These are phyloP conservation scores for Temnothorax curvispinosus DNA, from an alignment of 1,140 invertebrate genomes.

Conservation along the genomic window DNA sequence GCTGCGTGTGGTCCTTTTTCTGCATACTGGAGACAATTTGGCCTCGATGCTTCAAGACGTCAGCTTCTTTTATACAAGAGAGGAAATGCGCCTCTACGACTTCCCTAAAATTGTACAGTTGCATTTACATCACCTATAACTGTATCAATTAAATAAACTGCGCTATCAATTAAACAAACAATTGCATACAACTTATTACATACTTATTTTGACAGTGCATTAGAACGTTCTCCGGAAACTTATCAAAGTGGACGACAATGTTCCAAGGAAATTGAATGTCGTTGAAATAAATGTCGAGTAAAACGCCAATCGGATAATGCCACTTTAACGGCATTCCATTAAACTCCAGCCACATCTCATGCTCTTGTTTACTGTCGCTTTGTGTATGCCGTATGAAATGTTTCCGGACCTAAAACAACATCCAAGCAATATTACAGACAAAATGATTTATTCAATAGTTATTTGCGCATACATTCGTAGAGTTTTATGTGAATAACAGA, in stretches of 20 bases:
- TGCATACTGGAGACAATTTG: slow-evolving; percentile 98
- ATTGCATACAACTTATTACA: slow-evolving; percentile 15
- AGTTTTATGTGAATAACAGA: slow-evolving; percentile 4
- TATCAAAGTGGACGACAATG: slow-evolving; percentile 97
- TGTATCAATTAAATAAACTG: neutral
- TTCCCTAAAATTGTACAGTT: slow-evolving; percentile 89
- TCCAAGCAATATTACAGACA: neutral
- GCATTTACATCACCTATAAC: neutral
- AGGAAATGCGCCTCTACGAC: slow-evolving; percentile 97
- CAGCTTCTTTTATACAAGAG: slow-evolving; percentile 98
- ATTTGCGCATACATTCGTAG: neutral
- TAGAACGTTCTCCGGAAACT: slow-evolving; percentile 93
- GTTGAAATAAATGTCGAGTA: slow-evolving; percentile 94
- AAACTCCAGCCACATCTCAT: slow-evolving; percentile 98
- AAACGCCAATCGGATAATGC: slow-evolving; percentile 98
- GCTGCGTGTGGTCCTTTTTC: slow-evolving; percentile 98
- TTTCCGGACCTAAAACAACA: slow-evolving; percentile 90
- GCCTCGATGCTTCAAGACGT: slow-evolving; percentile 97
- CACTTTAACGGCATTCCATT: slow-evolving; percentile 97
- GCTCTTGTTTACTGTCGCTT: slow-evolving; percentile 92
- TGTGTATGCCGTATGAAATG: slow-evolving; percentile 95
- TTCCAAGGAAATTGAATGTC: slow-evolving; percentile 95
- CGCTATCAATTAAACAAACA: too few species aligned
- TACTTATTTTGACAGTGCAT: slow-evolving; percentile 93
- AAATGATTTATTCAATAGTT: neutral